These are phyloP conservation scores for Artemia sp. DNA, from an alignment of 2,888 invertebrate species.

Conservation along the genomic window DNA sequence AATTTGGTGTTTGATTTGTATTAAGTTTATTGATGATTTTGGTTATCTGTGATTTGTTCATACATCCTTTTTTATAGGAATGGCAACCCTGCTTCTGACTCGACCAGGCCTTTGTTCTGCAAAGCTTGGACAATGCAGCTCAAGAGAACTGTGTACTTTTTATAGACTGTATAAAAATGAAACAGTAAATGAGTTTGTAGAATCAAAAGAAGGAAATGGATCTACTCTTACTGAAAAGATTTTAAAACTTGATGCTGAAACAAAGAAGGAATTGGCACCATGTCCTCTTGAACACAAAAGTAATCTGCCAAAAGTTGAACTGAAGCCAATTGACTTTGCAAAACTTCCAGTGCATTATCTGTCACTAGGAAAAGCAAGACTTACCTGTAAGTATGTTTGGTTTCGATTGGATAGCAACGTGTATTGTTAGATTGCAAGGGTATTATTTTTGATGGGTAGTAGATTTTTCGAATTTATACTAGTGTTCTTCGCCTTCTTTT, in stretches of 20 bases:
- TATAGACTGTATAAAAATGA: neutral
- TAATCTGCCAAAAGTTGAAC: neutral
- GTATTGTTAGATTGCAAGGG: too few species aligned
- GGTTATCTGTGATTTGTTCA: too few species aligned
- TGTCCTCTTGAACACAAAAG: neutral
- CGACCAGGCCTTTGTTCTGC: neutral
- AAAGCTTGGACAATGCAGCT: neutral
- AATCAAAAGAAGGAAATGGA: neutral
- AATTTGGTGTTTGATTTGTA: too few species aligned
- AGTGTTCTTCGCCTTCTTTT: too few species aligned
- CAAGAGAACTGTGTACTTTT: neutral
- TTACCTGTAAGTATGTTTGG: neutral
- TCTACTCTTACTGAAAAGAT: neutral
- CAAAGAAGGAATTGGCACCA: constrained; percentile 2
- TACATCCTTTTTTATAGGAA: neutral
- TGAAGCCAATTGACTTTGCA: neutral
- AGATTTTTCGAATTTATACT: too few species aligned
- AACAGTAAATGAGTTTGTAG: neutral
- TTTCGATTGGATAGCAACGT: too few species aligned
- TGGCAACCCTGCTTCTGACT: neutral
- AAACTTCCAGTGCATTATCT: neutral
- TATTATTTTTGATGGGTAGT: too few species aligned
- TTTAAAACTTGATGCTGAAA: neutral
- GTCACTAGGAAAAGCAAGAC: constrained; percentile 1
- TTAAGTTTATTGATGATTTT: too few species aligned